These are phyloP conservation scores for Bagarius yarrelli DNA, from an alignment of 2,113 vertebrate genomes.

Conservation along the genomic window DNA sequence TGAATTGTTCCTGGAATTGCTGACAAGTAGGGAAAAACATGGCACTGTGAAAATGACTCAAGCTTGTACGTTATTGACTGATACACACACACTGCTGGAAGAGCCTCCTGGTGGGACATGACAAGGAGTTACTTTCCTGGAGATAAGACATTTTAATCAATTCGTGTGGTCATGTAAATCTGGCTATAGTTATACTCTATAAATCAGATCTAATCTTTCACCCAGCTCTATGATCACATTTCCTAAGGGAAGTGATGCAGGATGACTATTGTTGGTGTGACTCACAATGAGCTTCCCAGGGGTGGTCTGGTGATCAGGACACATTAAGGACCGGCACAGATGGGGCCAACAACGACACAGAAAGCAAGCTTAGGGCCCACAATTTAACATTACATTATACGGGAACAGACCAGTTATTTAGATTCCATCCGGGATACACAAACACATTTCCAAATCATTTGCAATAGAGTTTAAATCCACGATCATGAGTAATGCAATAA, in stretches of 20 bases:
- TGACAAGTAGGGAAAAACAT: background rate
- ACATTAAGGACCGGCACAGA: constrained; percentile 1
- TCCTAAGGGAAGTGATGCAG: constrained; percentile 39
- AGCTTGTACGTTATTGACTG: background rate
- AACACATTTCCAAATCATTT: background rate
- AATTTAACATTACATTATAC: background rate
- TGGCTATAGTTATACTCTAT: background rate
- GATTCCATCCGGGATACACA: background rate
- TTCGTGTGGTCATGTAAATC: background rate
- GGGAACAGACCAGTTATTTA: background rate
- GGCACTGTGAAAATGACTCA: background rate
- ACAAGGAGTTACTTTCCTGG: background rate
- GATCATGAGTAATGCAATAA: background rate
- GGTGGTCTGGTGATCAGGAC: constrained; percentile 21
- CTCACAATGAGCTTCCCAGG: constrained; percentile 24
- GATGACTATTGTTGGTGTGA: constrained; percentile 33
- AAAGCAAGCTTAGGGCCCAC: background rate
- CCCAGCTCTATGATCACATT: constrained; percentile 1
- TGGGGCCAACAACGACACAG: background rate
- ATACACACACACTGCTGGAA: background rate
- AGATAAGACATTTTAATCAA: background rate
- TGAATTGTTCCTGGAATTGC: background rate
- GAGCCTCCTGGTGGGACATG: background rate
- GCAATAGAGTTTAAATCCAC: background rate
- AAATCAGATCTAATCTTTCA: constrained; percentile 1